These are phyloP conservation scores for Nezara viridula DNA, from an alignment of 2,888 invertebrate species.

Conservation along the genomic window DNA sequence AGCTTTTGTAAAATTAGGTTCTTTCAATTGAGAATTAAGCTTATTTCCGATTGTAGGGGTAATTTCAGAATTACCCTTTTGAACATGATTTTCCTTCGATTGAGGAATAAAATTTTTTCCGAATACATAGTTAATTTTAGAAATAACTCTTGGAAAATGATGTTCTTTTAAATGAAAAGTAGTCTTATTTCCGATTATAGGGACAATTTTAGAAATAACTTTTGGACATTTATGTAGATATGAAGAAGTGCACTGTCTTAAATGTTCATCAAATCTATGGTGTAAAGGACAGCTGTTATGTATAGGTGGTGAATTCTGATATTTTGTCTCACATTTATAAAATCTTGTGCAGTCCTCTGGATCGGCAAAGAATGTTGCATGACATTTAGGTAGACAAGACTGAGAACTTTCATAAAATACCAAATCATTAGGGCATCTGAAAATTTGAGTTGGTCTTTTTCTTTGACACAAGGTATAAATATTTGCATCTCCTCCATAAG, in stretches of 20 bases:
- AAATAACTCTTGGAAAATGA: too few species aligned
- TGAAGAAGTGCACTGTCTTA: neutral
- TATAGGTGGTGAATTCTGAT: neutral
- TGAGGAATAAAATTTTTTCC: too few species aligned
- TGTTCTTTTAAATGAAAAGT: too few species aligned
- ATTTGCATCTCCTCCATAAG: slow-evolving; percentile 28
- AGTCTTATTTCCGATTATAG: neutral
- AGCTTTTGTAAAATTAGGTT: too few species aligned
- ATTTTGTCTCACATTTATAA: slow-evolving; percentile 19
- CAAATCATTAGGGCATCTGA: slow-evolving; percentile 3
- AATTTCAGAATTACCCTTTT: too few species aligned
- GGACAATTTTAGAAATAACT: neutral
- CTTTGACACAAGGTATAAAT: slow-evolving; percentile 48
- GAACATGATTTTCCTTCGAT: too few species aligned
- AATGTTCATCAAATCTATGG: neutral
- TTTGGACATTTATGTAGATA: slow-evolving; percentile 15
- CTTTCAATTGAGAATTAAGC: too few species aligned
- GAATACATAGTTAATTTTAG: too few species aligned
- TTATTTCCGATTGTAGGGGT: too few species aligned
- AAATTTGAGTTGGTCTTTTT: neutral
- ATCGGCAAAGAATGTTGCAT: neutral
- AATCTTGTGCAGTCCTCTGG: slow-evolving; percentile 45
- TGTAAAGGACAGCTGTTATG: neutral
- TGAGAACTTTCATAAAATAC: slow-evolving; percentile 41
- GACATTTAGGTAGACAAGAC: slow-evolving; percentile 17